These are phyloP conservation scores for Lepidurus apus DNA, from an alignment of 1,140 invertebrate species.

Conservation along the genomic window DNA sequence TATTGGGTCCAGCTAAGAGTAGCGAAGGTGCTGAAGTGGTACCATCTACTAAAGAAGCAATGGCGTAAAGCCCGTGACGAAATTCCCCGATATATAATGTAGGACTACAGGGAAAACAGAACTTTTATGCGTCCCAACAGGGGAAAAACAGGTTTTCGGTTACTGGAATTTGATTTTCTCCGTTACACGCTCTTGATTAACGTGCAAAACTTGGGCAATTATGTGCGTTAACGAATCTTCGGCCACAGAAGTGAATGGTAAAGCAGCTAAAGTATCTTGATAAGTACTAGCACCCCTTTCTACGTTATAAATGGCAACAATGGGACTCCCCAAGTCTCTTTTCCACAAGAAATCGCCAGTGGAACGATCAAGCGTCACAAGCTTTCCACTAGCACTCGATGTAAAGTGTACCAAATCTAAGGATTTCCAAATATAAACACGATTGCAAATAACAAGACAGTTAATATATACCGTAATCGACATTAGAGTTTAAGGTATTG, in stretches of 20 bases:
- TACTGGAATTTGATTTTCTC: slow-evolving; percentile 70
- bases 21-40: slow-evolving; percentile 43
- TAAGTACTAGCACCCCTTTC: slow-evolving; percentile 50
- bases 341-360: slow-evolving; percentile 78
- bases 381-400: slow-evolving; percentile 76
- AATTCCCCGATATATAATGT: slow-evolving; percentile 91
- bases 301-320: slow-evolving; percentile 82
- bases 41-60: slow-evolving; percentile 85
- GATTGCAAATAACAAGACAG: slow-evolving; percentile 31
- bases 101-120: slow-evolving; percentile 57
- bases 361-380: slow-evolving; percentile 69
- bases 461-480: slow-evolving; percentile 23
- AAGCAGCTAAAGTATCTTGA: slow-evolving; percentile 52
- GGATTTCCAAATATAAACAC: slow-evolving; percentile 38
- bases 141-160: slow-evolving; percentile 45
- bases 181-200: slow-evolving; percentile 48
- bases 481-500: slow-evolving; percentile 32
- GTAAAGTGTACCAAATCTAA: slow-evolving; percentile 80
- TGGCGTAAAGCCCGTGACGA: slow-evolving; percentile 77
- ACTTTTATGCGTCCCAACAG: not conserved
- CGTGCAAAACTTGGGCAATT: slow-evolving; percentile 53
- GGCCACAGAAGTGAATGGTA: slow-evolving; percentile 86
- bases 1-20: not conserved
- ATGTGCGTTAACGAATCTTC: slow-evolving; percentile 74
- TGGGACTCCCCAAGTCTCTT: slow-evolving; percentile 75